phyloP scores from a whole-genome alignment of 2,888 invertebrate genomes.

The Callyntrura sp. region DNA sequence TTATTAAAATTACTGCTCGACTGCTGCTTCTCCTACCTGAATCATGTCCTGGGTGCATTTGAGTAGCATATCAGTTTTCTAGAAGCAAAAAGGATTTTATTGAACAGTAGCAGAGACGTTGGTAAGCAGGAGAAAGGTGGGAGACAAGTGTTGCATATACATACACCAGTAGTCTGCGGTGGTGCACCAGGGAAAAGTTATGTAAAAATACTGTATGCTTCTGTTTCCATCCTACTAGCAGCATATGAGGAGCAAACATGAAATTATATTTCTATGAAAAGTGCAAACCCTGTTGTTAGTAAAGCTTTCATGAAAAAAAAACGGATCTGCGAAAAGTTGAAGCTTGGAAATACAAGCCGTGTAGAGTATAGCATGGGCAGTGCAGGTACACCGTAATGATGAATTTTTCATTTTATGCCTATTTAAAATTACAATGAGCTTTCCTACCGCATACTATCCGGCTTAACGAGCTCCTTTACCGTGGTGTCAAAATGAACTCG shows the following conservation, averaged over 20 bases:
- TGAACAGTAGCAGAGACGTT: slow-evolving; percentile 4
- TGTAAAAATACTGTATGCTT: background rate
- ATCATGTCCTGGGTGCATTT: background rate
- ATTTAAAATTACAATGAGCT: slow-evolving; percentile 73
- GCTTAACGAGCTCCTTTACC: too few relatives aligned
- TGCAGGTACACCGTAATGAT: slow-evolving; percentile 31
- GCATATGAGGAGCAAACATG: background rate
- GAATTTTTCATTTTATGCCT: slow-evolving; percentile 71
- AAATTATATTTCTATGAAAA: background rate
- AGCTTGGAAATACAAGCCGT: background rate
- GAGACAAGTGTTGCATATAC: slow-evolving; percentile 36
- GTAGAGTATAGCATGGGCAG: background rate
- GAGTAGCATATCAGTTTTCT: background rate
- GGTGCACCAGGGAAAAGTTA: slow-evolving; percentile 17
- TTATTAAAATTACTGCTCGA: slow-evolving; percentile 47
- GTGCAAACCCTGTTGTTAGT: background rate
- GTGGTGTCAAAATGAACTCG: too few relatives aligned
- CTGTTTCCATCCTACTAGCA: background rate
- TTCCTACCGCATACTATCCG: too few relatives aligned
- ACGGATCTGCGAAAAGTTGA: too few relatives aligned
- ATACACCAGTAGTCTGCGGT: too few relatives aligned
- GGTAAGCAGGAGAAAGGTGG: background rate
- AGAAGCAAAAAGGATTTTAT: slow-evolving; percentile 30
- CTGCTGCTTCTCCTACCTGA: slow-evolving; percentile 29
- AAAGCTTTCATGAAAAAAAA: background rate